These are phyloP conservation scores for Cosmia trapezina DNA, from an alignment of 2,888 invertebrate species.

Conservation along the genomic window DNA sequence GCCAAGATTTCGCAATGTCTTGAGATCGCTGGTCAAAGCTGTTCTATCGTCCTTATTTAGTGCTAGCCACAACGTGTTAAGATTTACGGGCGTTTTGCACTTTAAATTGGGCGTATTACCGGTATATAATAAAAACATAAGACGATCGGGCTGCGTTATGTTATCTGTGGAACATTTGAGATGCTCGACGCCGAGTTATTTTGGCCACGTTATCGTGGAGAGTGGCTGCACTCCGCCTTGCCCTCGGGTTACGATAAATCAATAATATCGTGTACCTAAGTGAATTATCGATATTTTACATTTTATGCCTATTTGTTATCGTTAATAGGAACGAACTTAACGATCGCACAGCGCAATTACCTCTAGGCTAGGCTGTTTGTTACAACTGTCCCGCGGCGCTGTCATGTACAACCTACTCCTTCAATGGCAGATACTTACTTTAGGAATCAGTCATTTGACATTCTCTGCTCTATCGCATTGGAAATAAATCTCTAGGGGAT, in stretches of 20 bases:
- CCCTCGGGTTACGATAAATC: constrained; percentile 84
- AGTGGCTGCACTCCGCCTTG: constrained; percentile 77
- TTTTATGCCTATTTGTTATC: constrained; percentile 71
- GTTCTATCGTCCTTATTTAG: constrained; percentile 48
- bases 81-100: constrained; percentile 68
- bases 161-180: constrained; percentile 82
- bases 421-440: constrained; percentile 45
- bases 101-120: constrained; percentile 65
- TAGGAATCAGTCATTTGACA: constrained; percentile 54
- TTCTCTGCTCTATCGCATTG: constrained; percentile 17
- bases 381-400: constrained; percentile 29
- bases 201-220: constrained; percentile 86
- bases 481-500: constrained; percentile 17
- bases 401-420: constrained; percentile 22
- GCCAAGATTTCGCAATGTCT: constrained; percentile 66
- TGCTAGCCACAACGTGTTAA: constrained; percentile 51
- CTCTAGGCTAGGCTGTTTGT: constrained; percentile 61
- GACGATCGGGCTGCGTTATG: constrained; percentile 69
- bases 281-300: constrained; percentile 80
- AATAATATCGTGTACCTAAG: constrained; percentile 81
- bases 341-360: constrained; percentile 64
- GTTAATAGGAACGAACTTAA: constrained; percentile 69
- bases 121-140: constrained; percentile 75
- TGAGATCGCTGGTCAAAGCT: constrained; percentile 44
- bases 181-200: constrained; percentile 84